Base-by-base conservation (phyloP, 2,113 vertebrate genomes). In the Myiopsitta monachus region DNA sequence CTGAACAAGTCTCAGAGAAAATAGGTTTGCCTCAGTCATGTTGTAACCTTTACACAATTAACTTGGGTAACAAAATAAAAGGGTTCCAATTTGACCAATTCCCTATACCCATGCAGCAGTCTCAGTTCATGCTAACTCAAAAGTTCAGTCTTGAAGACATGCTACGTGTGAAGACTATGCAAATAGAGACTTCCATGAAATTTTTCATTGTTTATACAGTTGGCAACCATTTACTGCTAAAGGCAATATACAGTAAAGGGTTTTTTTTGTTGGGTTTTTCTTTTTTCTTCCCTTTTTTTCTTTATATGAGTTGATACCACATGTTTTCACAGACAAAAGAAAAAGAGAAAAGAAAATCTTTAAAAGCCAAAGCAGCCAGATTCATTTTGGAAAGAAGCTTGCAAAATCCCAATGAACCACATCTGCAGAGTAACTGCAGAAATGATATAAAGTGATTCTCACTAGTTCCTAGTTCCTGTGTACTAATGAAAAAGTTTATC, bases 201-300 rank as follows among this genome's bases (percentile, higher is more conserved):
- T 68, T 96, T 88, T 93, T 93, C 86, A 80, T 79, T 97, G 96
- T 97, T 97, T 96, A 95, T 87, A 97, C 97, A 97, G 96, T 97
- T 97, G 96, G 96, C 93, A 97, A 92, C 94, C 95, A 97, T 97
- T 96, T 96, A 83, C 73, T 82, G 79, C 94, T 91, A 69, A 91
- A 88, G 66, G 92, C 95, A 97, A 93, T 95, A 91, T 73, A 33
- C 57, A 86, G 83, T 74, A 89, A 88, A 88, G 70, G 52, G 44
- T 0, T 18, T 92, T n/a, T 95, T 91, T 76, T 59, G 78, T 83
- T 86, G 85, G 74, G 18, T 18, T 83, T 91, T 86, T 64, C 27
- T 90, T 87, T 22, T 81, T 91, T 83, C 28, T 36, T 36, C 2
- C 19, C 7, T 62, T 41, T 66, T 63, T 73, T 87, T 67, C 69